A percentile compares a stretch with the other conserved stretches of the same genome.
These are phyloP conservation scores for Anseranas semipalmata DNA, from an alignment of 2,113 vertebrate genomes.

Conservation along the genomic window DNA sequence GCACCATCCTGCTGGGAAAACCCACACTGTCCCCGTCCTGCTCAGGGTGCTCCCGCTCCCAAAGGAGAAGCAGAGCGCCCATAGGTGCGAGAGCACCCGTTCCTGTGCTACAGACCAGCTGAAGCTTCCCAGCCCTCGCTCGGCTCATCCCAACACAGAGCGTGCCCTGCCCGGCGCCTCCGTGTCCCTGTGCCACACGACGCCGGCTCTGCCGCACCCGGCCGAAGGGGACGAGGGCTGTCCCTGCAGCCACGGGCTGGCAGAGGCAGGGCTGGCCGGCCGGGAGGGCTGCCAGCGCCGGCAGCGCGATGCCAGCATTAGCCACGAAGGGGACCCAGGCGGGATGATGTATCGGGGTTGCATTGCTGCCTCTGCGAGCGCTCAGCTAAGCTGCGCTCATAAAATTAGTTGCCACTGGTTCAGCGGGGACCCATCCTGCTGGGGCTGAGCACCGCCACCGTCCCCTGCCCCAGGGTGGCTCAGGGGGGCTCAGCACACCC, in stretches of 20 bases:
- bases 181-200: fast-evolving
- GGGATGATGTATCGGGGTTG: not conserved
- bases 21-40: fast-evolving
- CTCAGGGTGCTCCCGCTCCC: not conserved
- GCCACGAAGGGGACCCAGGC: not conserved
- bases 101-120: not conserved
- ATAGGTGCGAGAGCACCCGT: not conserved
- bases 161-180: not conserved
- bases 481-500: fast-evolving
- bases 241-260: not conserved
- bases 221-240: not conserved
- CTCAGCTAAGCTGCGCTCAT: not conserved
- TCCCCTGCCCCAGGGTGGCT: not conserved
- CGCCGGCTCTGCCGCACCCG: fast-evolving
- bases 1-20: not conserved
- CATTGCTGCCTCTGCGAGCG: not conserved
- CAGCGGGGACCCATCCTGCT: not conserved
- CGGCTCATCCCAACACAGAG: not conserved
- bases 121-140: not conserved
- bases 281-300: not conserved
- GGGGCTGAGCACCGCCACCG: not conserved
- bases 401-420: conserved; percentile 24
- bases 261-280: not conserved
- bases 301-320: not conserved
- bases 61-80: not conserved